Evolutionary conservation across 2,888 invertebrate species (phyloP).

Genomic region (Agriopis aurantiaria): DNA sequence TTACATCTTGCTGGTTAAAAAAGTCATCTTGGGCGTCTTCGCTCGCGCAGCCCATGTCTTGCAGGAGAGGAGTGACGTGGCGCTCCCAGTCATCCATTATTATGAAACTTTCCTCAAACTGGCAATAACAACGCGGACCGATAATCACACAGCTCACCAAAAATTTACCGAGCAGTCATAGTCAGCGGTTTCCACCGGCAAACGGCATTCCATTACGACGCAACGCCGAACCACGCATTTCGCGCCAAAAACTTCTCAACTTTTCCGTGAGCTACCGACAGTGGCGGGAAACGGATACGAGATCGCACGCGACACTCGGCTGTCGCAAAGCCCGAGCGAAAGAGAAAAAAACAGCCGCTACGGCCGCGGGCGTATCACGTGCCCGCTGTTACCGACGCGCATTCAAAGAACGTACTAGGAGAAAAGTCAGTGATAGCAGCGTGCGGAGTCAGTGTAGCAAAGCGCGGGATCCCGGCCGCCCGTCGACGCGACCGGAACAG

Average conservation of each 20-base stretch:
- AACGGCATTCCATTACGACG: constrained; percentile 53
- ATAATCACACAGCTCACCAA: constrained; percentile 76
- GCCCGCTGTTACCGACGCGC: constrained; percentile 82
- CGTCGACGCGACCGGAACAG: constrained; percentile 85
- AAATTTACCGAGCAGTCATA: constrained; percentile 64
- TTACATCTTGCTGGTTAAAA: constrained; percentile 87
- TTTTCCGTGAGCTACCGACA: constrained; percentile 66
- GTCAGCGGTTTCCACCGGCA: constrained; percentile 65
- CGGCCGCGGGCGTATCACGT: constrained; percentile 81
- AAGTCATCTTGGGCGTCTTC: constrained; percentile 86
- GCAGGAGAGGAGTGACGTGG: constrained; percentile 86
- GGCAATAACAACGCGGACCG: constrained; percentile 60
- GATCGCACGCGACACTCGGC: constrained; percentile 79
- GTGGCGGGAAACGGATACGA: constrained; percentile 77
- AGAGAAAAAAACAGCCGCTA: constrained; percentile 78
- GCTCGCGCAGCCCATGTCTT: constrained; percentile 85
- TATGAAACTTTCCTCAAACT: constrained; percentile 62
- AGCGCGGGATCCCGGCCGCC: constrained; percentile 84
- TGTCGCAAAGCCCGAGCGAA: constrained; percentile 78
- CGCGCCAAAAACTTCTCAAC: constrained; percentile 82
- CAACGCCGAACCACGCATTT: constrained; percentile 64
- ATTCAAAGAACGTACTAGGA: constrained; percentile 80
- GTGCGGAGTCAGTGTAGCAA: constrained; percentile 77
- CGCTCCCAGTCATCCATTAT: constrained; percentile 88
- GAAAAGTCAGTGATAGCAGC: constrained; percentile 75